These are phyloP conservation scores for Squalus acanthias DNA, from an alignment of 2,797 vertebrate species.

Conservation along the genomic window DNA sequence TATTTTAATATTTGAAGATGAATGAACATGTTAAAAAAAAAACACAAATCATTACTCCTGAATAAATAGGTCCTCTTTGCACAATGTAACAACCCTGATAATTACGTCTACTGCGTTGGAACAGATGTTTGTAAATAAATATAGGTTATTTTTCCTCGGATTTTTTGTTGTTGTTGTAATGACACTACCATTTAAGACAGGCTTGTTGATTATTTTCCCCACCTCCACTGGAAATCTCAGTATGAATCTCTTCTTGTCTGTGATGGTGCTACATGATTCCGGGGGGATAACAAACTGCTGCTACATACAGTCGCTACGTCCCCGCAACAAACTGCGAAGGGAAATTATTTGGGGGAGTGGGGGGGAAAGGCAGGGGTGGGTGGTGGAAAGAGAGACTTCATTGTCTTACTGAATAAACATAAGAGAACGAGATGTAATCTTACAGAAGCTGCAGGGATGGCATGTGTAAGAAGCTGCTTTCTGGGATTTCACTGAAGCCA, in stretches of 20 bases:
- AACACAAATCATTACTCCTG: not conserved
- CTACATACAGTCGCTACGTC: not conserved
- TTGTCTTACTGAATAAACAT: not conserved
- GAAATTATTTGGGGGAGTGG: not conserved
- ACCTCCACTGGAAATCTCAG: not conserved
- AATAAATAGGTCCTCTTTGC: not conserved
- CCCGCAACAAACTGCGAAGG: not conserved
- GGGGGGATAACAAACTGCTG: not conserved
- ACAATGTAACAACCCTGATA: not conserved
- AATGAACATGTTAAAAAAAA: not conserved
- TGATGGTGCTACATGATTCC: not conserved
- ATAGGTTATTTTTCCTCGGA: not conserved
- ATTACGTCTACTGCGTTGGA: not conserved
- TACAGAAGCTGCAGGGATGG: slow-evolving; percentile 96
- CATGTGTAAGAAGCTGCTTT: slow-evolving; percentile 92
- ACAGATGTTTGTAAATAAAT: not conserved
- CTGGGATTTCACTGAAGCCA: slow-evolving; percentile 90
- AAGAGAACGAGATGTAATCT: slow-evolving; percentile 58
- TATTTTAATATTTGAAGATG: not conserved
- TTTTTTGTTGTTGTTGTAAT: not conserved
- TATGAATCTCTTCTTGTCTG: not conserved
- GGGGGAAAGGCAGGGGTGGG: too few species aligned
- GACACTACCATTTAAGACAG: not conserved
- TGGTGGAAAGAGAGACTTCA: not conserved
- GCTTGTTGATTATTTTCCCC: not conserved